Percentiles rank a stretch among this genome's conserved stretches.
Evolutionary conservation across 2,888 invertebrate genomes (phyloP).

Genomic region (Heliconius charithonia): DNA sequence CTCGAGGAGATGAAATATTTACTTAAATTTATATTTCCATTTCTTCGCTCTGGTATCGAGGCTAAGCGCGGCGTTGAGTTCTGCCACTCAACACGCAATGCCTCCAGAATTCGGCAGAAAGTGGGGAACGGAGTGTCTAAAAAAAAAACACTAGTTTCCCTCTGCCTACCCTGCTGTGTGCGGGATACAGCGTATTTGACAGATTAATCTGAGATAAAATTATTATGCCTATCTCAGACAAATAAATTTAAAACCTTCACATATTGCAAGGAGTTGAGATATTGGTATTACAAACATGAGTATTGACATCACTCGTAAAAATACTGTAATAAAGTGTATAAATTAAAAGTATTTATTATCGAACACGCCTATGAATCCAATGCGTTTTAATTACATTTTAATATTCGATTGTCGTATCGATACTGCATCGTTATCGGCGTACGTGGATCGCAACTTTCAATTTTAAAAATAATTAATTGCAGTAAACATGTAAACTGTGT

Average conservation of each 20-base stretch:
- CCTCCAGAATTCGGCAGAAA: too few species aligned
- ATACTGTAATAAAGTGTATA: not conserved
- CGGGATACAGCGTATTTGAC: too few species aligned
- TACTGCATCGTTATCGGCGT: constrained; percentile 65
- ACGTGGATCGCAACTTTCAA: constrained; percentile 64
- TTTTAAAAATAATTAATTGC: constrained; percentile 48
- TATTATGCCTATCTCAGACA: constrained; percentile 36
- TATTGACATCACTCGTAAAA: constrained; percentile 11
- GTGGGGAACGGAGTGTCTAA: too few species aligned
- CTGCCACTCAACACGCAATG: too few species aligned
- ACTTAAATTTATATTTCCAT: too few species aligned
- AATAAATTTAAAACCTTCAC: not conserved
- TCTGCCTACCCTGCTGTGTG: too few species aligned
- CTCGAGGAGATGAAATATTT: too few species aligned
- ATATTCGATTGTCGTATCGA: constrained; percentile 76
- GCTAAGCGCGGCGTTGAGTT: too few species aligned
- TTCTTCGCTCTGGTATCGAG: too few species aligned
- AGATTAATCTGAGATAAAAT: constrained; percentile 34
- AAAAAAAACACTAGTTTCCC: too few species aligned
- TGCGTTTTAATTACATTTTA: constrained; percentile 76
- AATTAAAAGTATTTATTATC: constrained; percentile 8
- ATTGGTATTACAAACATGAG: not conserved
- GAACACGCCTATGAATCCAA: constrained; percentile 42
- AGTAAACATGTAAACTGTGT: constrained; percentile 43
- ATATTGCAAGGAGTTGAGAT: not conserved